Evolutionary conservation across 2,888 invertebrate genomes (phyloP).

Genomic region (Coenonympha glycerion): DNA sequence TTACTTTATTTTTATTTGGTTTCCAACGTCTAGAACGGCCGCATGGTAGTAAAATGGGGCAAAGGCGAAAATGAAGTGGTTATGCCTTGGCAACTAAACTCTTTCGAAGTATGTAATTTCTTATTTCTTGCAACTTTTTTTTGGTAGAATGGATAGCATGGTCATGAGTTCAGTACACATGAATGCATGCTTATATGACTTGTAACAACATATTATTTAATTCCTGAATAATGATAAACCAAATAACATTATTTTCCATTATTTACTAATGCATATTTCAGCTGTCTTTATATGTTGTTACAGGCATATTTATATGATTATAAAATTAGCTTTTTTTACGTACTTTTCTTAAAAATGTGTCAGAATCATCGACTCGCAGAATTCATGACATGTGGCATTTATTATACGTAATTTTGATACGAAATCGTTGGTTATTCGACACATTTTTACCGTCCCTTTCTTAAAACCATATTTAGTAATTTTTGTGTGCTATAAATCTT

Average conservation of each 20-base stretch:
- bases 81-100: conserved; percentile 72
- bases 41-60: conserved; percentile 75
- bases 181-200: conserved; percentile 5
- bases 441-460: too few relatives aligned
- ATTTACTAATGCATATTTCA: too few relatives aligned
- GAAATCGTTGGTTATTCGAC: too few relatives aligned
- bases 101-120: conserved; percentile 62
- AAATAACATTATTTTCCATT: neutral
- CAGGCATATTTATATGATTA: too few relatives aligned
- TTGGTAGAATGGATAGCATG: conserved; percentile 12
- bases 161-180: conserved; percentile 8
- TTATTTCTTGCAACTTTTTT: conserved; percentile 33
- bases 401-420: too few relatives aligned
- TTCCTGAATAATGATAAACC: neutral
- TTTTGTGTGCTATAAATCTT: too few relatives aligned
- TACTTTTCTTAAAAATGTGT: too few relatives aligned
- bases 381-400: too few relatives aligned
- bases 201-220: conserved; percentile 3
- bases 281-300: neutral
- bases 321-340: too few relatives aligned
- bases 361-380: too few relatives aligned
- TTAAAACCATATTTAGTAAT: too few relatives aligned
- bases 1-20: conserved; percentile 56
- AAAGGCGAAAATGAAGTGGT: conserved; percentile 69
- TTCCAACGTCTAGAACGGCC: conserved; percentile 68